phyloP scores from a whole-genome alignment of 2,113 vertebrate genomes.

The Peromyscus maniculatus region DNA sequence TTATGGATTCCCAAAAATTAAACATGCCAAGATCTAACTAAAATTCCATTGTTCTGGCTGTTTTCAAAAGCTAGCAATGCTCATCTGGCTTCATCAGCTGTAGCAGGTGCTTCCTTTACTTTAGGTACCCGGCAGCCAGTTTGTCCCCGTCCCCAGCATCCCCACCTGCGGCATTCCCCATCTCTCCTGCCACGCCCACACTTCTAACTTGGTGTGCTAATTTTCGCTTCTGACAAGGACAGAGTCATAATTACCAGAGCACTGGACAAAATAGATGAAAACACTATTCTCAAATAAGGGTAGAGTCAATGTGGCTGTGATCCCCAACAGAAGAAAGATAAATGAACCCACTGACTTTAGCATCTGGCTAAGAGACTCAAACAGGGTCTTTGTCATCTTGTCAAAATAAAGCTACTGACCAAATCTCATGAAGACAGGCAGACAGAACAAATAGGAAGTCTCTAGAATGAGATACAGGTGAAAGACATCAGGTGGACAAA shows the following conservation, averaged over 20 bases:
- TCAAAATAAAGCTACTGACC: background rate
- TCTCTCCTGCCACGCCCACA: background rate
- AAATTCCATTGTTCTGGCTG: background rate
- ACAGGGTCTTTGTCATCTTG: background rate
- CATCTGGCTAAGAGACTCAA: background rate
- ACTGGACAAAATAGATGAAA: background rate
- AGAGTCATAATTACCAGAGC: background rate
- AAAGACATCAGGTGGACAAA: background rate
- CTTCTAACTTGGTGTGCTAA: background rate
- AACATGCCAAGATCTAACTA: constrained; percentile 28
- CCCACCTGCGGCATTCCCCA: background rate
- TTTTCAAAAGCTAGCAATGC: background rate
- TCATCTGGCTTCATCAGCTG: background rate
- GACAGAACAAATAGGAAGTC: background rate
- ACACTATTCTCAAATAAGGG: background rate
- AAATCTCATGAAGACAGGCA: background rate
- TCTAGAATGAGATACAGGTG: background rate
- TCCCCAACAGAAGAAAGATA: background rate
- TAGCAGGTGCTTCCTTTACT: background rate
- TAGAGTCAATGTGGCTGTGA: background rate
- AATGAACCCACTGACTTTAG: background rate
- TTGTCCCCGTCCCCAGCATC: background rate
- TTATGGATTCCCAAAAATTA: background rate
- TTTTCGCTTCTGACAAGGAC: background rate
- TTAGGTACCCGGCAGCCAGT: background rate